Percentiles rank a stretch among this genome's conserved stretches.
phyloP scores from a whole-genome alignment of 2,113 vertebrate genomes.

The Thinocorus orbignyianus region DNA sequence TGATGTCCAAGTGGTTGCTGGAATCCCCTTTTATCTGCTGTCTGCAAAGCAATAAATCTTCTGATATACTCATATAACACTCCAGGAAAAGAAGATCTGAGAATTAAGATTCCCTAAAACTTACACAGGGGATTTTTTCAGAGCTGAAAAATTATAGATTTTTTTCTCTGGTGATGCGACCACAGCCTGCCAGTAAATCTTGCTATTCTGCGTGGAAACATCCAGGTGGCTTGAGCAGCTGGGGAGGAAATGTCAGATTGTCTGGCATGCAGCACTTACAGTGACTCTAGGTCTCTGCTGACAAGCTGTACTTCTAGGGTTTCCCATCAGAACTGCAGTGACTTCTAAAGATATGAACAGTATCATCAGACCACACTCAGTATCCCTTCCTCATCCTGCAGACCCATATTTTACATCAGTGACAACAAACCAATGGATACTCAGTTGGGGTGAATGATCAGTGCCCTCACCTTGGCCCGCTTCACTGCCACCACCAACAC shows the following conservation, averaged over 20 bases:
- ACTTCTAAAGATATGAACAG: neutral
- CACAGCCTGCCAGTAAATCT: slow-evolving; percentile 15
- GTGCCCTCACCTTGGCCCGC: neutral
- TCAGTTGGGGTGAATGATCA: neutral
- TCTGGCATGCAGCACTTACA: neutral
- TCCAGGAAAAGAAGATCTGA: neutral
- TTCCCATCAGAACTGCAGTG: neutral
- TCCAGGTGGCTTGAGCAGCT: neutral
- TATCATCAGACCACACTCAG: neutral
- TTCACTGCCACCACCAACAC: neutral
- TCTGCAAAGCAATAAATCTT: neutral
- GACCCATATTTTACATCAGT: neutral
- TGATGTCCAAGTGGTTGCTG: neutral
- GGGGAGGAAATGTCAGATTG: neutral
- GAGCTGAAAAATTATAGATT: neutral
- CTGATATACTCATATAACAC: neutral
- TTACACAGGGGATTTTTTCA: neutral
- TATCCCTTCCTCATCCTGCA: neutral
- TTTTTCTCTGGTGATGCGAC: neutral
- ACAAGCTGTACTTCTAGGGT: neutral
- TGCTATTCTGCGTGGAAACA: neutral
- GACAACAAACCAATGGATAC: neutral
- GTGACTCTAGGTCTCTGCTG: neutral
- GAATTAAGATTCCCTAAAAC: neutral
- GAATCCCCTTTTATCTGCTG: slow-evolving; percentile 17